A percentile compares a stretch with the other conserved stretches of the same genome.
These are phyloP conservation scores for Oxygymnocypris stewartii DNA, from an alignment of 2,113 vertebrate species.

Conservation along the genomic window DNA sequence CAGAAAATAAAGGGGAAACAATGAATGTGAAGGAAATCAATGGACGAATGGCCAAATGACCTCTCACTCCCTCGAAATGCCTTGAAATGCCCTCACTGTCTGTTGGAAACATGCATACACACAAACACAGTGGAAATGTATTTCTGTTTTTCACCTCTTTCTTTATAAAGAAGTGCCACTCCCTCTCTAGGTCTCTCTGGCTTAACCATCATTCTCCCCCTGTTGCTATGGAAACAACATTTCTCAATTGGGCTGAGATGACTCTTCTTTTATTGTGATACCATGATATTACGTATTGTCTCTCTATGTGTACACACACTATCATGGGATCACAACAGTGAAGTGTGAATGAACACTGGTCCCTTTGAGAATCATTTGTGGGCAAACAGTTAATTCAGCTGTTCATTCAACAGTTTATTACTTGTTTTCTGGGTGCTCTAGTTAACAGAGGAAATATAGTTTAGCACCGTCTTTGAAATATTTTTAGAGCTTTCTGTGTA, in stretches of 20 bases:
- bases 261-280: constrained; percentile 49
- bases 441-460: neutral
- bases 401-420: neutral
- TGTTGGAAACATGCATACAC: neutral
- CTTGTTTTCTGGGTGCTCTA: neutral
- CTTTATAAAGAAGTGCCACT: constrained; percentile 36
- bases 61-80: neutral
- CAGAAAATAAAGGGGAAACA: constrained; percentile 16
- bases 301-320: neutral
- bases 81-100: neutral
- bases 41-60: neutral
- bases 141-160: constrained; percentile 48
- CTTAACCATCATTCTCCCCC: constrained; percentile 60
- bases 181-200: constrained; percentile 42
- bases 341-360: neutral
- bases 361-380: neutral
- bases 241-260: constrained; percentile 61
- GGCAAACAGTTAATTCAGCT: neutral
- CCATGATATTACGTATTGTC: neutral
- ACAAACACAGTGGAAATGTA: neutral
- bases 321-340: neutral
- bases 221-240: constrained; percentile 76
- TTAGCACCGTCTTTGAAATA: neutral
- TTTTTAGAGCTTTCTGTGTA: no score
- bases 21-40: constrained; percentile 20